Evolutionary conservation across 2,113 vertebrate species (phyloP).

Genomic region (Cardinalis cardinalis): DNA sequence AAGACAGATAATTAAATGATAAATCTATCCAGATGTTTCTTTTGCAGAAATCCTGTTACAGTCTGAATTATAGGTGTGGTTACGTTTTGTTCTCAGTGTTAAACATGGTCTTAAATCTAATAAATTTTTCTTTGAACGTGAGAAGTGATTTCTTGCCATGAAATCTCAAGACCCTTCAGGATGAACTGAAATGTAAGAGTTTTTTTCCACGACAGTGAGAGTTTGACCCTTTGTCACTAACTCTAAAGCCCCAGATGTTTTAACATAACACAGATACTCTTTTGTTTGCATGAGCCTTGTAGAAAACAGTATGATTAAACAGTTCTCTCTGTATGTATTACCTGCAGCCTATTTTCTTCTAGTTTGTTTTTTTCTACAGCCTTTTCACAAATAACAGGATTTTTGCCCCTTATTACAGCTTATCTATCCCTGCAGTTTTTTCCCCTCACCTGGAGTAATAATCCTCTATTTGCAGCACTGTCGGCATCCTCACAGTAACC

Average conservation of each 20-base stretch:
- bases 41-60: background rate
- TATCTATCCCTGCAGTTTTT: conserved; percentile 12
- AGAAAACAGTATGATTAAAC: background rate
- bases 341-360: background rate
- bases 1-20: background rate
- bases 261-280: background rate
- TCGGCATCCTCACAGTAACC: conserved; percentile 16
- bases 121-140: background rate
- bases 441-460: conserved; percentile 10
- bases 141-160: background rate
- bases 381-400: conserved; percentile 8
- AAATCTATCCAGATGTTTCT: background rate
- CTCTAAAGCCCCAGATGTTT: background rate
- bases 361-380: background rate
- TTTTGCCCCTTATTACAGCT: conserved; percentile 9
- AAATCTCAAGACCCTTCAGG: background rate
- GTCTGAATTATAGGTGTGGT: background rate
- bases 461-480: conserved; percentile 21
- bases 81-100: background rate
- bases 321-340: background rate
- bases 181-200: background rate
- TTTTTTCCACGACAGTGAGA: background rate
- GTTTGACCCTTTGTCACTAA: background rate
- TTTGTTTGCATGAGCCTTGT: background rate
- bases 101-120: background rate